Evolutionary conservation across 2,888 invertebrate species (phyloP).

Genomic region (Julus scandinavius): DNA sequence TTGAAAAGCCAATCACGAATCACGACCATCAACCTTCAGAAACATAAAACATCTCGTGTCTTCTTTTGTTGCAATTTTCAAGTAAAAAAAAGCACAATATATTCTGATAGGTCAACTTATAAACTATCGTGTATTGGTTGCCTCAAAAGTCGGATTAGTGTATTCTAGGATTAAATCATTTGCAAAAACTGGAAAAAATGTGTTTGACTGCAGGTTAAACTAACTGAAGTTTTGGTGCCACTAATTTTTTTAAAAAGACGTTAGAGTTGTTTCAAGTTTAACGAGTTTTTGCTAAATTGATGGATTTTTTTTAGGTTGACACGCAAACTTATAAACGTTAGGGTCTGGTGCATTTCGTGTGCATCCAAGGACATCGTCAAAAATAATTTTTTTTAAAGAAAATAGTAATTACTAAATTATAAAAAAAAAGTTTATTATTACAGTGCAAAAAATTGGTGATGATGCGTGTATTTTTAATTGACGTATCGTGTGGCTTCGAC

Average conservation of each 20-base stretch:
- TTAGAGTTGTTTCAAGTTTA: neutral
- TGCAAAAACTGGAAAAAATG: no score
- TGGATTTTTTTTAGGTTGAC: neutral
- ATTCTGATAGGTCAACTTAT: no score
- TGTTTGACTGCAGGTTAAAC: no score
- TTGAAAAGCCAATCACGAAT: neutral
- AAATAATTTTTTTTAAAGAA: neutral
- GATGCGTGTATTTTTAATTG: neutral
- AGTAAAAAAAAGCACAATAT: neutral
- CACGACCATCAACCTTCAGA: neutral
- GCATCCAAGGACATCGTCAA: neutral
- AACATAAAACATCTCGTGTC: neutral
- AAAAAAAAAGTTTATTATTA: neutral
- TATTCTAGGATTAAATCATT: no score
- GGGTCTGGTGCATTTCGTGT: neutral
- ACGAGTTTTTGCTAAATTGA: no score
- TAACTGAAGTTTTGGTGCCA: neutral
- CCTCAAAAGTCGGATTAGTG: no score
- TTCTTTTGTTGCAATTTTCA: neutral
- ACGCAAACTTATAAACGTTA: neutral
- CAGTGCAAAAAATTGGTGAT: neutral
- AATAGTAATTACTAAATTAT: neutral
- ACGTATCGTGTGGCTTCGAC: neutral
- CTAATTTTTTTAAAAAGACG: neutral
- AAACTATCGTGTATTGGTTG: no score